Evolutionary conservation across 2,797 vertebrate species (phyloP), one percentile per base, ranked within the genome.

Genomic region (Tympanoctomys barrerae): DNA sequence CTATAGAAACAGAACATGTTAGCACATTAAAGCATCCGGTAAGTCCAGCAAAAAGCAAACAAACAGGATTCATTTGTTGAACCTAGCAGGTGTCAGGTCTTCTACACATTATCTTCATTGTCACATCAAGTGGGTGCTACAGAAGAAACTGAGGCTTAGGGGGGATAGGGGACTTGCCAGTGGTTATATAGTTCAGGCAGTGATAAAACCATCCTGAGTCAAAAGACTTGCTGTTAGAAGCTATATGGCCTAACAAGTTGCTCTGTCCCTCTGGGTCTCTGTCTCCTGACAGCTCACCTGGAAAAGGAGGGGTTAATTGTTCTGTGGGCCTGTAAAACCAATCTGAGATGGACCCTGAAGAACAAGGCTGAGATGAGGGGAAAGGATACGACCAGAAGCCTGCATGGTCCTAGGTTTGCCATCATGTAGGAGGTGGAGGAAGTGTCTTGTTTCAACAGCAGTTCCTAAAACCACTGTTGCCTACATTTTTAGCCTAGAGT

Each of bases 41-140:
- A 79, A 79, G 77, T 62, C 52, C 77, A 80, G 14, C 9, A 26
- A 33, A 54, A 64, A 93, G 85, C 64, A 91, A 93, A 87, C 64
- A 91, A 79, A 39, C 19, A 49, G 42, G 52, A 77, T 79, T 75
- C 62, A 22, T 42, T 94, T 77, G 49, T 57, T 90, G 68, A 88
- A 79, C 68, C 39, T 36, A 68, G 82, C 22, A 71, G 57, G 61
- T 66, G 39, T 71, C 28, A 73, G 59, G 46, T 83, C 59, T 21
- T 2, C 75, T 59, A 7, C 9, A 49, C 39, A 14, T 70, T 18
- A 5, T 81, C 57, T 91, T 89, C 49, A 68, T 68, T 66, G 24
- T 94, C 36, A 31, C 13, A 24, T 81, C 87, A 86, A 61, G n/a
- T 49, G 22, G 59, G 24, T 21, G 11, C 42, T 7, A 0, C 54